Conservation (phyloP, 2,797 vertebrate genomes). For the Poecilia wingei region DNA sequence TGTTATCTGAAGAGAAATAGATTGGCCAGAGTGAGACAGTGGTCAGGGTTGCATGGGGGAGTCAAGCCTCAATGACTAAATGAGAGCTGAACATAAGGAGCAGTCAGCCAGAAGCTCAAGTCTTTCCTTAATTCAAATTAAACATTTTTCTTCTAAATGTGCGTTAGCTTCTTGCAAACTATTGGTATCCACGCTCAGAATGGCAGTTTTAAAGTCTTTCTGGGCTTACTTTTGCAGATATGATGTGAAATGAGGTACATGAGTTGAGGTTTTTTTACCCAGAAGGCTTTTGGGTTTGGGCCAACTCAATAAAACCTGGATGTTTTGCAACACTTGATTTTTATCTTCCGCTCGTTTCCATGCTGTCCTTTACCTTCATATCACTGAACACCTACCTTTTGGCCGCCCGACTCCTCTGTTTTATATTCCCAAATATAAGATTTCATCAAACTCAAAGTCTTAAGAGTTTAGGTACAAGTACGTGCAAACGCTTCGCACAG, state of each 20-base stretch:
- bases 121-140: background rate
- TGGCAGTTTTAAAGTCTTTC: background rate
- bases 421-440: slow-evolving; percentile 4
- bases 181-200: background rate
- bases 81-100: background rate
- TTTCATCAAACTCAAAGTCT: slow-evolving; percentile 17
- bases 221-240: background rate
- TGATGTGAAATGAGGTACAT: background rate
- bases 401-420: slow-evolving; percentile 5
- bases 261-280: background rate
- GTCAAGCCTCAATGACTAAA: background rate
- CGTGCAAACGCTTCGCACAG: background rate
- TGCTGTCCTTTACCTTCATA: background rate
- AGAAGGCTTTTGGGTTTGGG: background rate
- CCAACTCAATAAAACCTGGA: background rate
- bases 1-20: background rate
- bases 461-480: slow-evolving; percentile 20
- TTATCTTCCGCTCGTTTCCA: background rate
- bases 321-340: background rate
- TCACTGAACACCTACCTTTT: background rate
- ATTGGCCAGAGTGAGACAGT: background rate
- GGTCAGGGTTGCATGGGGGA: background rate
- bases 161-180: background rate
- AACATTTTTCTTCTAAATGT: background rate
- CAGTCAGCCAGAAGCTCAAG: background rate